phyloP scores from a whole-genome alignment of 2,797 vertebrate genomes.

The Arrhamphus sclerolepis region DNA sequence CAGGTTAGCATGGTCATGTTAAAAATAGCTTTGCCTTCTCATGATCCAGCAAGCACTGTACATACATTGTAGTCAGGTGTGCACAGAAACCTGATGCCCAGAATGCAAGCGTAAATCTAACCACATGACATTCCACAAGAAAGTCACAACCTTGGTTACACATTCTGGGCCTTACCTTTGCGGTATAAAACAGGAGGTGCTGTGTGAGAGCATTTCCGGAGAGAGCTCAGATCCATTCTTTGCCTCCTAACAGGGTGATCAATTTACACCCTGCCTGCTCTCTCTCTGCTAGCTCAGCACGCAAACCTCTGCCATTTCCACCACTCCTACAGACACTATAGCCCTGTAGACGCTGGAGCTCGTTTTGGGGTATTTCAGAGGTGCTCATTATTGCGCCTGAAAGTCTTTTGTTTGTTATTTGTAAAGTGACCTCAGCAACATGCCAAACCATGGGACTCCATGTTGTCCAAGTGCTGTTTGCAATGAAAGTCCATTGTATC shows the following conservation, averaged over 20 bases:
- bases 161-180: slow-evolving; percentile 18
- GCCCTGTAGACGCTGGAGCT: slow-evolving; percentile 14
- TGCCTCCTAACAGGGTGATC: slow-evolving; percentile 77
- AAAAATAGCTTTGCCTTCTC: slow-evolving; percentile 65
- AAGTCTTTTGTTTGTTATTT: slow-evolving; percentile 29
- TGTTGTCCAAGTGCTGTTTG: background rate
- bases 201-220: slow-evolving; percentile 52
- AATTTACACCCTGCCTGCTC: slow-evolving; percentile 80
- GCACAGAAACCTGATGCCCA: slow-evolving; percentile 65
- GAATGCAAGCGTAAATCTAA: slow-evolving; percentile 56
- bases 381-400: slow-evolving; percentile 29
- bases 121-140: slow-evolving; percentile 65
- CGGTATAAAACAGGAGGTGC: slow-evolving; percentile 39
- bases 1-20: slow-evolving; percentile 58
- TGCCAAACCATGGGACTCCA: background rate
- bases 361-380: slow-evolving; percentile 14
- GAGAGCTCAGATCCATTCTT: slow-evolving; percentile 73
- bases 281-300: slow-evolving; percentile 74
- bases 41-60: slow-evolving; percentile 49
- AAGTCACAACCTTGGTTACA: slow-evolving; percentile 64
- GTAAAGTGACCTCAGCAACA: slow-evolving; percentile 17
- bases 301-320: slow-evolving; percentile 49
- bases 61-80: slow-evolving; percentile 43
- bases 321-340: slow-evolving; percentile 38
- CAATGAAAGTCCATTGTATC: slow-evolving; percentile 3